Evolutionary conservation across 2,113 vertebrate species (phyloP), one percentile per base, ranked within the genome.

Genomic region (Hippocampus guttulatus): DNA sequence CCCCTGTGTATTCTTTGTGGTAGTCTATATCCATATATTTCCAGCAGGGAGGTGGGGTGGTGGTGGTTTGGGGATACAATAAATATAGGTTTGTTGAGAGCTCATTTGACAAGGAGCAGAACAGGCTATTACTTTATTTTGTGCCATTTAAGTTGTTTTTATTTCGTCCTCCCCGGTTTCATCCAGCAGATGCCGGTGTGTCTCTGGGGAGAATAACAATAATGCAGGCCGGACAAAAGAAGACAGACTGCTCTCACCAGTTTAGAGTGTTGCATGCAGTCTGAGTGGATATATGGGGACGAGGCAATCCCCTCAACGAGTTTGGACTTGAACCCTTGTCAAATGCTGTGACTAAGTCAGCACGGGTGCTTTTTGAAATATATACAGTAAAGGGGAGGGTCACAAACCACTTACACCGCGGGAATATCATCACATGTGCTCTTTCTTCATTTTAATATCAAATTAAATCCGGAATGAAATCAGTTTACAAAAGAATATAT

Each of bases 91-190:
- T 82, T 85, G 60, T 73, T 74, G 78, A 87, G 79, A 75, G 81
- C 76, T 85, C 87, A 81, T 82, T 63, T 84, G 88, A 88, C 87
- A 81, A 54, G 79, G 73, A 84, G 71, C 71, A 80, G 81, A 87
- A 81, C 76, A 75, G 80, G 80, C 79, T 85, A 85, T 91, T 89
- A 87, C 89, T 87, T 82, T 86, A 89, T 87, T 89, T 89, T 90
- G 88, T 88, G 83, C 82, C 87, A 89, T 88, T 90, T 87, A 82
- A 79, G 80, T 73, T 81, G 84, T 86, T 88, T 88, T 84, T 88
- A 87, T 88, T 89, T 86, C 81, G 81, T 85, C 80, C 85, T 88
- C 76, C 81, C 64, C 74, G 61, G 72, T 76, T 86, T 62, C 65
- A 79, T 84, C 76, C 70, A 78, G 73, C 74, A 85, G 81, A 68